Percentiles rank a stretch among this genome's conserved stretches.
These are phyloP conservation scores for Drosophila navojoa DNA, from an alignment of 1,140 invertebrate genomes.

Conservation along the genomic window DNA sequence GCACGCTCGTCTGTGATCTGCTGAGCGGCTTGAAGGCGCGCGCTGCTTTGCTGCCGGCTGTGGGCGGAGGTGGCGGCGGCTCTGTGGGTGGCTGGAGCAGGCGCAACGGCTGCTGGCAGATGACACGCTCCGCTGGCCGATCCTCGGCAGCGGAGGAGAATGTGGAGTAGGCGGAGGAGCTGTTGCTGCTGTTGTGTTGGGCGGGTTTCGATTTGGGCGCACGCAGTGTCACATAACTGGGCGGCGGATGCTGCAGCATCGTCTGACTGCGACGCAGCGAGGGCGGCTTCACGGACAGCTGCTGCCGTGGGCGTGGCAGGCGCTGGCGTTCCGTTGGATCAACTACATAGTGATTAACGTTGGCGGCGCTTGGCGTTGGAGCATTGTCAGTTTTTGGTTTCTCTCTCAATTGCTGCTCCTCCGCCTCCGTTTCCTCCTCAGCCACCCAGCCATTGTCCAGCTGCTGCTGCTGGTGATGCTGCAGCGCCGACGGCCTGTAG, in stretches of 20 bases:
- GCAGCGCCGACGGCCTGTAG: conserved; percentile 85
- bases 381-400: neutral
- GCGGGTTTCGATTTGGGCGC: conserved; percentile 26
- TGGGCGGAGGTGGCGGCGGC: conserved; percentile 60
- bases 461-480: conserved; percentile 85
- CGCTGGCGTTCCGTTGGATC: conserved; percentile 66
- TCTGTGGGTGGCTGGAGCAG: conserved; percentile 61
- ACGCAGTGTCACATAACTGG: conserved; percentile 57
- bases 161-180: conserved; percentile 52
- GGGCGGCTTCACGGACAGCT: conserved; percentile 71
- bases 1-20: conserved; percentile 63
- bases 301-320: conserved; percentile 70
- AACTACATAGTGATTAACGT: conserved; percentile 74
- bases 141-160: conserved; percentile 46
- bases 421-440: conserved; percentile 29
- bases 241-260: conserved; percentile 54
- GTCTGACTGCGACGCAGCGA: conserved; percentile 74
- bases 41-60: conserved; percentile 9
- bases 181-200: conserved; percentile 42
- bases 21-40: conserved; percentile 46
- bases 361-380: neutral
- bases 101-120: conserved; percentile 71
- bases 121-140: conserved; percentile 48
- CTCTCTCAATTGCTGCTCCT: neutral
- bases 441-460: conserved; percentile 85